Percentiles rank a stretch among this genome's conserved stretches.
Evolutionary conservation across 2,888 invertebrate genomes (phyloP).

Genomic region (Cremastobaeus sp.): DNA sequence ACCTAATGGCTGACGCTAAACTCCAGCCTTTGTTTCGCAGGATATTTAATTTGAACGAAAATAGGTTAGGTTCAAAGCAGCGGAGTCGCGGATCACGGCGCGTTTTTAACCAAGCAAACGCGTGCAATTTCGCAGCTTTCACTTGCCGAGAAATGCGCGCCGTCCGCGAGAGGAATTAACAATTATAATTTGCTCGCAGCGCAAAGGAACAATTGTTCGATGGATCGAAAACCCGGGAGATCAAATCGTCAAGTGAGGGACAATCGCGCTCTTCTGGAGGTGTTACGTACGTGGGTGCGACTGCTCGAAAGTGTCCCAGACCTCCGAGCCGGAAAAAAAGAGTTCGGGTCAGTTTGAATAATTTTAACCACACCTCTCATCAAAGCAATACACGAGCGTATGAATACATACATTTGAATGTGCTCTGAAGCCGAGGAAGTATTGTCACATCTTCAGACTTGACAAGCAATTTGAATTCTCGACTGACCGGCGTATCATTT

Average conservation of each 20-base stretch:
- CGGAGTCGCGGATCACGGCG: too few relatives aligned
- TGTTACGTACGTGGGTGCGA: conserved; percentile 71
- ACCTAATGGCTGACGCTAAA: too few relatives aligned
- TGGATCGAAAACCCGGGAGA: conserved; percentile 42
- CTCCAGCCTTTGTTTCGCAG: too few relatives aligned
- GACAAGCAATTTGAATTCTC: conserved; percentile 43
- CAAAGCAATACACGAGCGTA: conserved; percentile 76
- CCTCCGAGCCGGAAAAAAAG: conserved; percentile 68
- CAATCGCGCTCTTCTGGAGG: conserved; percentile 29
- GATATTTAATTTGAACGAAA: too few relatives aligned
- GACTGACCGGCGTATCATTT: conserved; percentile 55
- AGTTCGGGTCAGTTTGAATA: conserved; percentile 78
- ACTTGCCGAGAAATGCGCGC: conserved; percentile 25
- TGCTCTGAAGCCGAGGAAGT: conserved; percentile 70
- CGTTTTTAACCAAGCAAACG: not conserved
- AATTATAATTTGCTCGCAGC: conserved; percentile 53
- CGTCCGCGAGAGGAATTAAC: conserved; percentile 45
- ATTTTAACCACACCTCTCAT: conserved; percentile 79
- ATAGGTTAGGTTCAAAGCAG: too few relatives aligned
- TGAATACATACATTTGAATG: conserved; percentile 79
- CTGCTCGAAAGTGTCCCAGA: conserved; percentile 76
- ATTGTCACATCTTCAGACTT: conserved; percentile 75
- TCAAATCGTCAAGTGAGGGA: conserved; percentile 40
- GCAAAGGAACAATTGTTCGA: conserved; percentile 39
- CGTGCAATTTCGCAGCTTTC: conserved; percentile 30